A percentile compares a stretch with the other conserved stretches of the same genome.
phyloP scores from a whole-genome alignment of 2,113 vertebrate species.

The Silurus glanis region DNA sequence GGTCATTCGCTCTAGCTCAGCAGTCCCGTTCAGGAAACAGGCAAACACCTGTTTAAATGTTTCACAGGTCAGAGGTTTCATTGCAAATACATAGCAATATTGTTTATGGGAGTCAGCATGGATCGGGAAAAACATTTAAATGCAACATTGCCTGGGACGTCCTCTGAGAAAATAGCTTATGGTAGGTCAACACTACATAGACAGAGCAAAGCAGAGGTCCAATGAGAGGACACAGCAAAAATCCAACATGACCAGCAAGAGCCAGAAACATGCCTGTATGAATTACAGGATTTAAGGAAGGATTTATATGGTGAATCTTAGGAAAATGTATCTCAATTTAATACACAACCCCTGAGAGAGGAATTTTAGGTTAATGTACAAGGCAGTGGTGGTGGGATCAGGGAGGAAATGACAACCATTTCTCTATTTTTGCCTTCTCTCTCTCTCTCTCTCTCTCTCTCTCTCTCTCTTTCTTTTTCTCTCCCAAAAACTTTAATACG shows the following conservation, averaged over 20 bases:
- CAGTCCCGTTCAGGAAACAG: slow-evolving; percentile 66
- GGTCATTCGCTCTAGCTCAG: slow-evolving; percentile 54
- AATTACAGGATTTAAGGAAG: slow-evolving; percentile 19
- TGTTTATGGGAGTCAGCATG: slow-evolving; percentile 59
- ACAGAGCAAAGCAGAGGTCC: neutral
- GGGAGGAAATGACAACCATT: slow-evolving; percentile 19
- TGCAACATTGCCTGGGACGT: neutral
- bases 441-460: neutral
- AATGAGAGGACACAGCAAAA: slow-evolving; percentile 1
- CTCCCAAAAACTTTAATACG: neutral
- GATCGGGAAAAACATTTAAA: slow-evolving; percentile 39
- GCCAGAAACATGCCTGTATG: slow-evolving; percentile 25
- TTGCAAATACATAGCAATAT: slow-evolving; percentile 62
- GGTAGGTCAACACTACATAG: slow-evolving; percentile 12
- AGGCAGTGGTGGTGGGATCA: slow-evolving; percentile 21
- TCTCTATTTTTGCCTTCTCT: neutral
- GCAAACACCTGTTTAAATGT: slow-evolving; percentile 68
- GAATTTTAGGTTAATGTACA: slow-evolving; percentile 17
- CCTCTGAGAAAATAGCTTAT: slow-evolving; percentile 15
- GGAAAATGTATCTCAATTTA: slow-evolving; percentile 32
- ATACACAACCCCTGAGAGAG: slow-evolving; percentile 11
- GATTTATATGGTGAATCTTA: slow-evolving; percentile 14
- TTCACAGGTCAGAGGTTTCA: slow-evolving; percentile 54
- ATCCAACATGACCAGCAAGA: neutral
- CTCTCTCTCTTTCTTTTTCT: neutral